Evolutionary conservation across 2,797 vertebrate species (phyloP).

Genomic region (Rhinophrynus dorsalis): DNA sequence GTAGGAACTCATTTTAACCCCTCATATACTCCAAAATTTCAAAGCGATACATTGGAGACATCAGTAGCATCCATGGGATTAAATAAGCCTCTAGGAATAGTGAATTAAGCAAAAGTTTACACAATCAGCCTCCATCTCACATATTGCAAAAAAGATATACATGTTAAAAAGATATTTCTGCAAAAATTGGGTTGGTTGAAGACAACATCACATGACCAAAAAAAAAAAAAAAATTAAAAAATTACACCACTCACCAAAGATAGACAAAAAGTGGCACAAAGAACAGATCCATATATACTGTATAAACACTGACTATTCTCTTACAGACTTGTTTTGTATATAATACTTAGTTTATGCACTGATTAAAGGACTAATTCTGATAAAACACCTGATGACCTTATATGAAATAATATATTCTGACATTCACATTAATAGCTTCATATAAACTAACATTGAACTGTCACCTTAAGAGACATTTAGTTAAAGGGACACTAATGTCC

Average conservation of each 20-base stretch:
- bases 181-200: constrained; percentile 9
- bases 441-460: too few relatives aligned
- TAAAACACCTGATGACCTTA: too few relatives aligned
- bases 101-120: constrained; percentile 35
- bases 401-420: too few relatives aligned
- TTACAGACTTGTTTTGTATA: background rate
- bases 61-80: too few relatives aligned
- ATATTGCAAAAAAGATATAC: constrained; percentile 40
- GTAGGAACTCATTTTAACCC: too few relatives aligned
- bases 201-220: constrained; percentile 31
- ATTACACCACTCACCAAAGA: constrained; percentile 32
- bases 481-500: too few relatives aligned
- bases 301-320: constrained; percentile 18
- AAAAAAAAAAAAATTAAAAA: constrained; percentile 17
- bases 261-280: constrained; percentile 34
- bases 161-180: background rate
- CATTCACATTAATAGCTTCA: too few relatives aligned
- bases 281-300: constrained; percentile 20
- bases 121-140: constrained; percentile 29
- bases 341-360: background rate
- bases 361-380: too few relatives aligned
- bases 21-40: too few relatives aligned
- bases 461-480: too few relatives aligned
- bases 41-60: too few relatives aligned
- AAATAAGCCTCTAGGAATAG: too few relatives aligned